phyloP scores from a whole-genome alignment of 2,797 vertebrate genomes.

The Emydoidea blandingii region DNA sequence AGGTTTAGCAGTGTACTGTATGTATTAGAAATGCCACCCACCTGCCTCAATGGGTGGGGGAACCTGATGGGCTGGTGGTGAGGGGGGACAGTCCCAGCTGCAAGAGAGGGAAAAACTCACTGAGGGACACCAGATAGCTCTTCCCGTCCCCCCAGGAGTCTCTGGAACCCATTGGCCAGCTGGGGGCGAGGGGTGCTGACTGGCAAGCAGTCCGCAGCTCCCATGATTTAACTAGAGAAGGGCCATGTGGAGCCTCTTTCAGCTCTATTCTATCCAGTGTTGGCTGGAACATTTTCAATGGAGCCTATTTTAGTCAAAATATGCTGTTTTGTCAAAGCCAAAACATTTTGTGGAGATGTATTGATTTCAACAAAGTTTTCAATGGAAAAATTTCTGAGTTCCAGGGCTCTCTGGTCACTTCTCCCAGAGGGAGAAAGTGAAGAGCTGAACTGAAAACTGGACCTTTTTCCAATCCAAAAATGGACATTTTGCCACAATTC shows the following conservation, averaged over 20 bases:
- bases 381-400: neutral
- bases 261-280: neutral
- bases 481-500: neutral
- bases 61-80: neutral
- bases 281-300: conserved; percentile 1
- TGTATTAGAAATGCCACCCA: neutral
- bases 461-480: neutral
- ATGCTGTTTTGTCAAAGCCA: neutral
- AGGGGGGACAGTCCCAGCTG: neutral
- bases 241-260: neutral
- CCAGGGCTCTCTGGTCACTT: conserved; percentile 37
- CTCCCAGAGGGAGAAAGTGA: neutral
- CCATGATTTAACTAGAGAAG: neutral
- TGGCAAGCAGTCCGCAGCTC: neutral
- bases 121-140: neutral
- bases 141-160: neutral
- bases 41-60: neutral
- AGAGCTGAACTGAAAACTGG: neutral
- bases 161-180: neutral
- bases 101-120: neutral
- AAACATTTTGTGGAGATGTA: neutral
- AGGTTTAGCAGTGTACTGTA: neutral
- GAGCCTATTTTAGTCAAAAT: neutral
- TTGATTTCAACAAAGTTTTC: neutral
- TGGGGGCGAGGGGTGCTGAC: neutral